These are phyloP conservation scores for Carettochelys insculpta DNA, from an alignment of 2,113 vertebrate genomes.

Conservation along the genomic window DNA sequence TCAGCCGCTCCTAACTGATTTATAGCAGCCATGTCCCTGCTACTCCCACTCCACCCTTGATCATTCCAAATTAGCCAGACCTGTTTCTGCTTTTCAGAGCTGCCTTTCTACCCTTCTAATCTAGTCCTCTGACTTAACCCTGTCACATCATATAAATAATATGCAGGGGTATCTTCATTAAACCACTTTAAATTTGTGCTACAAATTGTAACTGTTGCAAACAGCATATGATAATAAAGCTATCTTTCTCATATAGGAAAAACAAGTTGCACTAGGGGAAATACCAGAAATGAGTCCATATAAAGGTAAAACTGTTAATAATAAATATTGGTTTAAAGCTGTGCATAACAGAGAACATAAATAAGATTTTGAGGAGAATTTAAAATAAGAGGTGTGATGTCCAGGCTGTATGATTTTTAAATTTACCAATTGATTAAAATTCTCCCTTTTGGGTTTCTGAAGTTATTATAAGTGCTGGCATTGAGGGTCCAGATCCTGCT, in stretches of 20 bases:
- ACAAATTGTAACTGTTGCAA: not conserved
- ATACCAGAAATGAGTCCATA: slow-evolving; percentile 25
- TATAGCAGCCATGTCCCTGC: too few species aligned
- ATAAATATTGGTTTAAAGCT: not conserved
- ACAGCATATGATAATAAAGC: not conserved
- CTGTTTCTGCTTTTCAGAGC: too few species aligned
- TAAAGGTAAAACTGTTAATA: not conserved
- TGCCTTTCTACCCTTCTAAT: too few species aligned
- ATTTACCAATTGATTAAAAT: not conserved
- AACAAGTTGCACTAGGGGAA: slow-evolving; percentile 73
- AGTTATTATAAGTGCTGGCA: not conserved
- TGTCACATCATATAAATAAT: not conserved
- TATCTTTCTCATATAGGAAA: slow-evolving; percentile 65
- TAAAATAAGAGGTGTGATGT: not conserved
- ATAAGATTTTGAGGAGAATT: not conserved
- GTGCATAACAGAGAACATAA: not conserved
- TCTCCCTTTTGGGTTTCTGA: not conserved
- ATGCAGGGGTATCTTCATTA: not conserved
- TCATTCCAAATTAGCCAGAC: too few species aligned
- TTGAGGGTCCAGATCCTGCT: not conserved
- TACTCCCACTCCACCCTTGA: too few species aligned
- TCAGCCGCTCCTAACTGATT: too few species aligned
- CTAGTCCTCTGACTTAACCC: too few species aligned
- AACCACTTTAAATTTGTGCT: not conserved
- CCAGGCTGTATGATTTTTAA: not conserved